Percentiles rank a stretch among this genome's conserved stretches.
Evolutionary conservation across 2,113 vertebrate genomes (phyloP).

Genomic region (Planiliza haematocheilus): DNA sequence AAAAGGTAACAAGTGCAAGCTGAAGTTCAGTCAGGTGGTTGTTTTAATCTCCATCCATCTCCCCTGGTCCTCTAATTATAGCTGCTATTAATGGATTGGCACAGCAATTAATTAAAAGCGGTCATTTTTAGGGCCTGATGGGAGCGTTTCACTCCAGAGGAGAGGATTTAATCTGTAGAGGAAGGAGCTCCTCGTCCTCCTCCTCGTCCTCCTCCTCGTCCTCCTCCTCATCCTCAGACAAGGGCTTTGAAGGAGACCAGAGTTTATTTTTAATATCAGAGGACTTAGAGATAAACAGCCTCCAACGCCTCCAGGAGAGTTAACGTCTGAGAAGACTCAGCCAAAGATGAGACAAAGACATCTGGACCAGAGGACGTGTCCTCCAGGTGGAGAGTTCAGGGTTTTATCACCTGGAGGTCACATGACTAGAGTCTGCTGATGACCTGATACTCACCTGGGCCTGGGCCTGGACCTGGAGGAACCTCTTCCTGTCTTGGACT

Average conservation of each 20-base stretch:
- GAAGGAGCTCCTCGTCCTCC: conserved; percentile 4
- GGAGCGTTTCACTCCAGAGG: conserved; percentile 60
- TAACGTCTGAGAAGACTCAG: too few species aligned
- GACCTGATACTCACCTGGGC: too few species aligned
- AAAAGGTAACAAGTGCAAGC: conserved; percentile 51
- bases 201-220: conserved; percentile 7
- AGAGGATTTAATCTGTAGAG: conserved; percentile 56
- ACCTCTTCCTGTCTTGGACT: too few species aligned
- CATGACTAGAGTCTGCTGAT: too few species aligned
- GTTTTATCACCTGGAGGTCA: too few species aligned
- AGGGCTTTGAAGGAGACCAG: conserved; percentile 28
- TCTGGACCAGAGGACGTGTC: too few species aligned
- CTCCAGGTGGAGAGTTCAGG: too few species aligned
- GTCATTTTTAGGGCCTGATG: conserved; percentile 69
- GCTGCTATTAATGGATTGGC: conserved; percentile 71
- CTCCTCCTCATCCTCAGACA: conserved; percentile 3
- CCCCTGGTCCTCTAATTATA: conserved; percentile 75
- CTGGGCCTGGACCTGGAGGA: too few species aligned
- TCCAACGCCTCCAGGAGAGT: too few species aligned
- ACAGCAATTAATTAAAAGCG: conserved; percentile 74
- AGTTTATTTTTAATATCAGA: too few species aligned
- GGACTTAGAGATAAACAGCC: too few species aligned
- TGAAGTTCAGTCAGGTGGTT: conserved; percentile 54
- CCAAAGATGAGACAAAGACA: too few species aligned
- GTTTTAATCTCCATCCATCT: conserved; percentile 62